Conservation (phyloP, 2,888 invertebrate genomes). For the Notodonta dromedarius region DNA sequence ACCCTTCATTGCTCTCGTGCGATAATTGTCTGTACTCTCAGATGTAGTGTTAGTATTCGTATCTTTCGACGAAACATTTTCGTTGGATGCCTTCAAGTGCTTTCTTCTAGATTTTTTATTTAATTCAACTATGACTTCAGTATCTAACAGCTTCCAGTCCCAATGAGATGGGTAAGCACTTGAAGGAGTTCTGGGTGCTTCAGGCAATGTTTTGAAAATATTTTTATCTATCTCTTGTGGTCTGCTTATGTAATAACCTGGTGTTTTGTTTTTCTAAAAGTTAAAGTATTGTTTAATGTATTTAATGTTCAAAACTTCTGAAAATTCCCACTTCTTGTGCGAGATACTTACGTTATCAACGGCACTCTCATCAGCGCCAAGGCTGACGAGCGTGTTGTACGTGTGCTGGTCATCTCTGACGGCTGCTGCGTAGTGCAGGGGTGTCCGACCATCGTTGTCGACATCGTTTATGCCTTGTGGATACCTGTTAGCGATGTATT, state of each 20-base stretch:
- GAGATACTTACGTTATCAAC: constrained; percentile 90
- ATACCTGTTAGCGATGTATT: constrained; percentile 88
- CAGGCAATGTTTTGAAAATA: constrained; percentile 88
- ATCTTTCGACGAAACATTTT: constrained; percentile 78
- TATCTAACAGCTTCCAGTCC: constrained; percentile 88
- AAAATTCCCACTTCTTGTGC: background rate
- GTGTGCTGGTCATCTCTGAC: constrained; percentile 91
- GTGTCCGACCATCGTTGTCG: constrained; percentile 94
- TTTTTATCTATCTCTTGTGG: constrained; percentile 91
- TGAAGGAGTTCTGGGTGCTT: constrained; percentile 91
- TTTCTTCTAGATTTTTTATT: constrained; percentile 72
- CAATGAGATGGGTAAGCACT: constrained; percentile 87
- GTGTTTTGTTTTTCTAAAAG: constrained; percentile 91
- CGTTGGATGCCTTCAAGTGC: constrained; percentile 67
- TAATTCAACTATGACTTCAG: constrained; percentile 72
- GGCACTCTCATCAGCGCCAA: constrained; percentile 93
- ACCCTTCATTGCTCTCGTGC: constrained; percentile 64
- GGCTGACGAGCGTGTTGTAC: constrained; percentile 90
- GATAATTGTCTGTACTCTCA: constrained; percentile 61
- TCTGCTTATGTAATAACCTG: constrained; percentile 91
- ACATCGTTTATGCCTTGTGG: constrained; percentile 87
- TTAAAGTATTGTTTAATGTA: constrained; percentile 12
- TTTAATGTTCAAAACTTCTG: background rate
- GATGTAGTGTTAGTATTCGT: constrained; percentile 69
- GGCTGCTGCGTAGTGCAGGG: constrained; percentile 94